Base-by-base conservation (phyloP, 1,140 invertebrate species). In the Rhyzopertha dominica region DNA sequence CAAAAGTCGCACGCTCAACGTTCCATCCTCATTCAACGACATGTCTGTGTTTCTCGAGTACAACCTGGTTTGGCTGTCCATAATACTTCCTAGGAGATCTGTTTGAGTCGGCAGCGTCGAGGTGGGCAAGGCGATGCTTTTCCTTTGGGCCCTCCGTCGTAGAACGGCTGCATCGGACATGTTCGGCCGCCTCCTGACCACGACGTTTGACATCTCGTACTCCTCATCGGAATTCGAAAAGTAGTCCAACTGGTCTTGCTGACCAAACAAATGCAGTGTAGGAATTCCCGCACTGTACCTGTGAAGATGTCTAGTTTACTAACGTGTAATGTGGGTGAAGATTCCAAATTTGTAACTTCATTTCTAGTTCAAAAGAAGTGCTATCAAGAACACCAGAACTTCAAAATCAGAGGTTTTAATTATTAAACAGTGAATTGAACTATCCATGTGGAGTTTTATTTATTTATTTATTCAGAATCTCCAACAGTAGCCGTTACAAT, bases 1-100 rank as follows among this genome's bases (percentile, higher is more conserved):
- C 47, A n/a, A n/a, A n/a, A n/a, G n/a, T n/a, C n/a, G n/a, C n/a
- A n/a, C n/a, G n/a, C n/a, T n/a, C 47, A 69, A 42, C 63, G 50
- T 55, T 7, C 56, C 54, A 16, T 54, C 40, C n/a, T 65, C 58
- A 42, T 66, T 59, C 18, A n/a, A 86, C 63, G 72, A 77, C 3
- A 86, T 66, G 8, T 78, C 65, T 7, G 72, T 63, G 43, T 78
- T 76, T 39, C 77, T 81, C 1, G 82, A 80, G 57, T 85, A 80
- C 60, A 87, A 78, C n/a, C 81, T 66, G 43, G 80, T 76, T 66
- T 91, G 87, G 46, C 76, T 77, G 36, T 78, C 74, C 52, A 93
- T 71, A 45, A 93, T 91, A 47, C 72, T 80, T 7, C 78, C 80
- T 1, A 93, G 61, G 1, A 93, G 54, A 65, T 88, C 82, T 10